phyloP scores from a whole-genome alignment of 2,113 vertebrate genomes.

The Jaculus jaculus region DNA sequence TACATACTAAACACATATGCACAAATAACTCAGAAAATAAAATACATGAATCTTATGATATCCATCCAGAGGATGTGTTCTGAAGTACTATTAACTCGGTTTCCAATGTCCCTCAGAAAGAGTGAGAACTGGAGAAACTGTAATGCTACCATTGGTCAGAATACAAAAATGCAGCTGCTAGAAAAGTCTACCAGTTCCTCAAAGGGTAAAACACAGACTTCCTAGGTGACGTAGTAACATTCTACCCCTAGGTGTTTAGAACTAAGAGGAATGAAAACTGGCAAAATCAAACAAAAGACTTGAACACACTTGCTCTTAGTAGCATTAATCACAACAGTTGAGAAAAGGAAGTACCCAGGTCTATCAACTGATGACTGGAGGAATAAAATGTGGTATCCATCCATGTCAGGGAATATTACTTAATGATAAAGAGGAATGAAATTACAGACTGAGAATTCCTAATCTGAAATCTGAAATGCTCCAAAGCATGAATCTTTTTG shows the following conservation, averaged over 20 bases:
- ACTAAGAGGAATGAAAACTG: slow-evolving; percentile 11
- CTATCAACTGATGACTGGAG: neutral
- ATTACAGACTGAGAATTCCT: neutral
- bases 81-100: neutral
- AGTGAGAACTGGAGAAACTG: neutral
- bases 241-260: neutral
- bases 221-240: neutral
- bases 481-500: neutral
- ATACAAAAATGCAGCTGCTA: neutral
- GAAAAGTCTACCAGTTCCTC: neutral
- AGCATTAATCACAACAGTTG: neutral
- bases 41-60: neutral
- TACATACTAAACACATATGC: too few species aligned
- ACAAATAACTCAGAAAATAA: too few species aligned
- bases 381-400: neutral
- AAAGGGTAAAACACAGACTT: neutral
- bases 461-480: neutral
- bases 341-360: neutral
- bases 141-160: neutral
- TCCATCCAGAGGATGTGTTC: neutral
- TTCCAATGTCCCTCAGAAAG: neutral
- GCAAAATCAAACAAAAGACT: neutral
- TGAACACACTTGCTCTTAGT: neutral
- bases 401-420: neutral
- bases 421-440: neutral